Conservation (phyloP, 1,140 invertebrate genomes). For the Macrobrachium rosenbergii region DNA sequence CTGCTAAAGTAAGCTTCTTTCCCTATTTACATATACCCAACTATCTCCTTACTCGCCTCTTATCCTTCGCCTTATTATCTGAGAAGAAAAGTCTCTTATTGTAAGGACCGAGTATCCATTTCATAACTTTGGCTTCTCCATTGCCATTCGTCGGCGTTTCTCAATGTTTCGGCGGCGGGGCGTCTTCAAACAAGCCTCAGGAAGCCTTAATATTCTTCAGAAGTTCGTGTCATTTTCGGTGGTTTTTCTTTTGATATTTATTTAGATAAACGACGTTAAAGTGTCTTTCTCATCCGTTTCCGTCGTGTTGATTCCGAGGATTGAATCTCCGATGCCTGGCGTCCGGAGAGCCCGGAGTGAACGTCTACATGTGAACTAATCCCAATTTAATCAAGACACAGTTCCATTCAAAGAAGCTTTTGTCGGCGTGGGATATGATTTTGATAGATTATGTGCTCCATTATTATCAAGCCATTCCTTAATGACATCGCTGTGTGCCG, state of each 20-base stretch:
- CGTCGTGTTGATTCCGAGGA: too few species aligned
- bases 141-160: not conserved
- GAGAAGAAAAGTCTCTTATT: slow-evolving; percentile 25
- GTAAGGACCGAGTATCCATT: slow-evolving; percentile 28
- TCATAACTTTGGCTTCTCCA: slow-evolving; percentile 24
- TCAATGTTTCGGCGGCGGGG: not conserved
- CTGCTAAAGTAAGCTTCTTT: slow-evolving; percentile 30
- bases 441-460: slow-evolving; percentile 45
- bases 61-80: slow-evolving; percentile 41
- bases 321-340: too few species aligned
- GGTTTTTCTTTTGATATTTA: too few species aligned
- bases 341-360: not conserved
- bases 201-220: too few species aligned
- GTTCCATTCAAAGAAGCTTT: slow-evolving; percentile 49
- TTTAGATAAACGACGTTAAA: too few species aligned
- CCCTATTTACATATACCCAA: slow-evolving; percentile 44
- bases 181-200: not conserved
- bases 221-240: too few species aligned
- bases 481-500: not conserved
- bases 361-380: slow-evolving; percentile 32
- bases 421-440: slow-evolving; percentile 43
- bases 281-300: too few species aligned
- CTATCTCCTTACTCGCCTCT: slow-evolving; percentile 37
- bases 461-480: slow-evolving; percentile 34
- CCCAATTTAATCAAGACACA: slow-evolving; percentile 48